phyloP scores from a whole-genome alignment of 2,888 invertebrate genomes.

The Drosophila fungiperda region DNA sequence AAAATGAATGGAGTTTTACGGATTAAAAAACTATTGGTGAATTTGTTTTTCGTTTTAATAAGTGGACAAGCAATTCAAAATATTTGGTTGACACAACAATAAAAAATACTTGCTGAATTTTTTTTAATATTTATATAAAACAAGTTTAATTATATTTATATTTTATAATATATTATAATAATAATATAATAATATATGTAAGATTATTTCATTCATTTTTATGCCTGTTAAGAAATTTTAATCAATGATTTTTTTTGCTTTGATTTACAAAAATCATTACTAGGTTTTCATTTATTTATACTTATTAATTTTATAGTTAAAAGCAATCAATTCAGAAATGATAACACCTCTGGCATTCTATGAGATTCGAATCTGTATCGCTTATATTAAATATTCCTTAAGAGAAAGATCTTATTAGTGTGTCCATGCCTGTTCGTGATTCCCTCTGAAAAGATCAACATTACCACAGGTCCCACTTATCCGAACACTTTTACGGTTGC shows the following conservation, averaged over 20 bases:
- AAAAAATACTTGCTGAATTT: neutral
- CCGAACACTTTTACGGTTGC: constrained; percentile 54
- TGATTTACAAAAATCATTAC: neutral
- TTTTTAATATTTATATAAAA: neutral
- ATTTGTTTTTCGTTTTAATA: constrained; percentile 1
- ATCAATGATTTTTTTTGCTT: neutral
- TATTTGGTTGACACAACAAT: neutral
- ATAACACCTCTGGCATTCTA: neutral
- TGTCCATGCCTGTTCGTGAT: constrained; percentile 14
- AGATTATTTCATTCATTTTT: neutral
- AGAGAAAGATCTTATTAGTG: constrained; percentile 9
- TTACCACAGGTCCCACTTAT: constrained; percentile 39
- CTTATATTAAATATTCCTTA: constrained; percentile 1
- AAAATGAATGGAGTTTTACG: constrained; percentile 7
- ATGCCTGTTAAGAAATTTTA: neutral
- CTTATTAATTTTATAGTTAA: neutral
- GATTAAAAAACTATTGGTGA: constrained; percentile 23
- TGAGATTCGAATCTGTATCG: neutral
- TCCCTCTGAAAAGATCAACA: constrained; percentile 37
- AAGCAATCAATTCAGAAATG: neutral
- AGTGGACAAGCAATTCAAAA: neutral
- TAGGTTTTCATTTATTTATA: neutral
- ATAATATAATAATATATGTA: too few species aligned
- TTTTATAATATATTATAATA: neutral
- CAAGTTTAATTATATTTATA: neutral